Evolutionary conservation across 2,113 vertebrate genomes (phyloP).

Genomic region (Cavia aperea): DNA sequence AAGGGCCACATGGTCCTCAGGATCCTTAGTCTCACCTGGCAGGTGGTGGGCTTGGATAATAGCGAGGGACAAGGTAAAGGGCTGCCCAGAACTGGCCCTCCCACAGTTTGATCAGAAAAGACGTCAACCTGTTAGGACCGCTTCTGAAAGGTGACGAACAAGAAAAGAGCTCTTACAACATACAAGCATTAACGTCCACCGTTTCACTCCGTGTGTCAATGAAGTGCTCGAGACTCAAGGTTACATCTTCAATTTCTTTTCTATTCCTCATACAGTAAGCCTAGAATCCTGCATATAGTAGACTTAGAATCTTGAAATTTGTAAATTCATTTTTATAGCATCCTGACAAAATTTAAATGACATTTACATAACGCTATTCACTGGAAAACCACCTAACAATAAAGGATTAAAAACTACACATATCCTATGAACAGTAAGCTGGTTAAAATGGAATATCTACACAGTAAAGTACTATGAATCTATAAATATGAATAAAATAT

Average conservation of each 20-base stretch:
- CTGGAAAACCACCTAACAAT: neutral
- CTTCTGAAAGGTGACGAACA: neutral
- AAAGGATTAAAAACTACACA: neutral
- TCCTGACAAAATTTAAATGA: neutral
- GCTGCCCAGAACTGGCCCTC: neutral
- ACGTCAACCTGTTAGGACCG: neutral
- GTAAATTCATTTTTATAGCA: neutral
- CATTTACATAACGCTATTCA: neutral
- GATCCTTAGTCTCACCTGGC: neutral
- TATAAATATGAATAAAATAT: neutral
- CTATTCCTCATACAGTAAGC: neutral
- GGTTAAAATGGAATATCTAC: neutral
- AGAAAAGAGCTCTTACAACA: neutral
- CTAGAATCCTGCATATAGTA: neutral
- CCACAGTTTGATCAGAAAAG: neutral
- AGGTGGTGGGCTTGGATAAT: neutral
- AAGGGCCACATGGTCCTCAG: neutral
- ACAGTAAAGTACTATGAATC: neutral
- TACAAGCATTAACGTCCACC: neutral
- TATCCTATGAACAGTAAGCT: neutral
- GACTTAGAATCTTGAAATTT: neutral
- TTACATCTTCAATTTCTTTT: neutral
- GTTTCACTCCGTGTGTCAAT: neutral
- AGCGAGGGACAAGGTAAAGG: neutral
- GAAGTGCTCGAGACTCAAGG: neutral